Evolutionary conservation across 1,140 invertebrate species (phyloP).

Genomic region (Scaptomyza montana): DNA sequence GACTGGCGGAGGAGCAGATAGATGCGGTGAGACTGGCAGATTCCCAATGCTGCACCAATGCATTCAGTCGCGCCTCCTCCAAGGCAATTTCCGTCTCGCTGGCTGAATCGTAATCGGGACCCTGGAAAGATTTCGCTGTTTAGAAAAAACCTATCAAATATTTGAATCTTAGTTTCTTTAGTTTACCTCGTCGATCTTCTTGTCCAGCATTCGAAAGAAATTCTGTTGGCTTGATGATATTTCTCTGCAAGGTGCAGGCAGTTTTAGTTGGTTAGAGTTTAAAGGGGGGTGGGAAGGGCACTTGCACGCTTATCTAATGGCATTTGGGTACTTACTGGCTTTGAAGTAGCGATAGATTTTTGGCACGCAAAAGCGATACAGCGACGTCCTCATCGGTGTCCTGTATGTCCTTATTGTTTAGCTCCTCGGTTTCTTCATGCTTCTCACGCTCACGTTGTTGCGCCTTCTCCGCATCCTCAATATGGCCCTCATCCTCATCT

Average conservation of each 20-base stretch:
- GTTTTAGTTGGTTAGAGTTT: slow-evolving; percentile 39
- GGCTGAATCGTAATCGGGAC: slow-evolving; percentile 89
- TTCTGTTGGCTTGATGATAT: slow-evolving; percentile 93
- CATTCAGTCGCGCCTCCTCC: slow-evolving; percentile 86
- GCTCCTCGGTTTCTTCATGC: slow-evolving; percentile 76
- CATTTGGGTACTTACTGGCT: slow-evolving; percentile 76
- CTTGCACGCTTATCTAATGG: no score
- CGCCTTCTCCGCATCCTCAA: slow-evolving; percentile 78
- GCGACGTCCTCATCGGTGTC: slow-evolving; percentile 82
- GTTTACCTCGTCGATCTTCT: slow-evolving; percentile 94
- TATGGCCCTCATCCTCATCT: slow-evolving; percentile 83
- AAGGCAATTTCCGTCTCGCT: slow-evolving; percentile 87
- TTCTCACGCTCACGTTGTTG: slow-evolving; percentile 80
- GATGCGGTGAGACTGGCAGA: slow-evolving; percentile 85
- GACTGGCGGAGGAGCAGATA: slow-evolving; percentile 83
- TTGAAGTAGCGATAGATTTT: slow-evolving; percentile 81
- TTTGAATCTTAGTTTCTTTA: not conserved
- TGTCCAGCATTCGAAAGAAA: slow-evolving; percentile 95
- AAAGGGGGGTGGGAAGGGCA: slow-evolving; percentile 23
- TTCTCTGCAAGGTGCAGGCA: slow-evolving; percentile 87
- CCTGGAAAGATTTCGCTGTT: slow-evolving; percentile 83
- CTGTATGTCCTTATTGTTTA: slow-evolving; percentile 82
- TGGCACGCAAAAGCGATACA: slow-evolving; percentile 80
- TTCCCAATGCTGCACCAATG: slow-evolving; percentile 87
- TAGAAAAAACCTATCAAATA: not conserved